Conservation (phyloP, 2,113 vertebrate genomes). For the Vulpes vulpes region DNA sequence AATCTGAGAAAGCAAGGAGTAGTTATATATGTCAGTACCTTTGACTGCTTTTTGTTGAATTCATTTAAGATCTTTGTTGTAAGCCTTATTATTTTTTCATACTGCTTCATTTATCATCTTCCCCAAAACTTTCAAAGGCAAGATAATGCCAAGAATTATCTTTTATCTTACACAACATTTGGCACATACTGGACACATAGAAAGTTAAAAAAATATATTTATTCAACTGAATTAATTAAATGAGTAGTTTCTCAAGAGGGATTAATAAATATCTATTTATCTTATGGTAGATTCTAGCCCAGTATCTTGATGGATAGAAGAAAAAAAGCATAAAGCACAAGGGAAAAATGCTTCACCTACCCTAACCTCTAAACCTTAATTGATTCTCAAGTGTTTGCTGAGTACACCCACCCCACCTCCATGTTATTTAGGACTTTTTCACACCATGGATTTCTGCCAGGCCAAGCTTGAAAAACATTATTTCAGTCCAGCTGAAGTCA, state of each 20-base stretch:
- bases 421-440: constrained; percentile 61
- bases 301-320: constrained; percentile 27
- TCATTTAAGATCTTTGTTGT: not conserved
- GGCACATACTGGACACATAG: not conserved
- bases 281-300: constrained; percentile 24
- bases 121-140: constrained; percentile 44
- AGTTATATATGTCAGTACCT: not conserved
- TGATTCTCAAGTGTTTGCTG: constrained; percentile 68
- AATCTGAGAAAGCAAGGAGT: not conserved
- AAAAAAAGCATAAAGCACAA: not conserved
- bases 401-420: not conserved
- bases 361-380: constrained; percentile 36
- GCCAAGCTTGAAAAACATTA: constrained; percentile 54
- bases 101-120: constrained; percentile 47
- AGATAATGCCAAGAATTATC: constrained; percentile 49
- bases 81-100: constrained; percentile 46
- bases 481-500: constrained; percentile 49
- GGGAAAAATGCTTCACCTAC: constrained; percentile 45
- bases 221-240: constrained; percentile 51
- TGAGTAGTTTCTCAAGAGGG: constrained; percentile 14
- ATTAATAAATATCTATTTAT: constrained; percentile 51
- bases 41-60: not conserved
- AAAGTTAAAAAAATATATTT: constrained; percentile 53
- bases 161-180: constrained; percentile 50
- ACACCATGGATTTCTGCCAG: constrained; percentile 50